A percentile compares a stretch with the other conserved stretches of the same genome.
Conservation (phyloP, 1,140 invertebrate genomes). For the Galendromus occidentalis region DNA sequence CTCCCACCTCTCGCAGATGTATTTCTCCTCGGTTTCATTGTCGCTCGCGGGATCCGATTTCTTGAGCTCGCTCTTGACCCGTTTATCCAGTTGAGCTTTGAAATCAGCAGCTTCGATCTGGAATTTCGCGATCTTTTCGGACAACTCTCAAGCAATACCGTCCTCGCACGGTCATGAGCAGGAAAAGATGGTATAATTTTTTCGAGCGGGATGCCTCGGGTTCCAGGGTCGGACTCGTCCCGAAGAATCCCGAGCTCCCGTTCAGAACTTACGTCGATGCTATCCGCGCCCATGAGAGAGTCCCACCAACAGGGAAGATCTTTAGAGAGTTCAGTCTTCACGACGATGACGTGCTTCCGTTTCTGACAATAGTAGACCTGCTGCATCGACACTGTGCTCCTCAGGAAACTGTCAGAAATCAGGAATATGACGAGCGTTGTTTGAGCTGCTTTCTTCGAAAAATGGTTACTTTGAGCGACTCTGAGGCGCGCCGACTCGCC, state of each 20-base stretch:
- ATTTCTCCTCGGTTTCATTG: neutral
- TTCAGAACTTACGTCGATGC: constrained; percentile 19
- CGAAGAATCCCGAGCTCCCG: no score
- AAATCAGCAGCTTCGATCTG: neutral
- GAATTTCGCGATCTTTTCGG: no score
- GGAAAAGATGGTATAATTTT: no score
- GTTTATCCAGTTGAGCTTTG: neutral
- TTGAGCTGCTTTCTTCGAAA: neutral
- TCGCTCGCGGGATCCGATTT: neutral
- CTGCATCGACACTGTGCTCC: neutral
- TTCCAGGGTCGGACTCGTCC: no score
- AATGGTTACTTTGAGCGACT: neutral
- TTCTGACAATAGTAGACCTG: constrained; percentile 31
- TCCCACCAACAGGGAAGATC: constrained; percentile 25
- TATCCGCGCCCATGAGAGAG: constrained; percentile 23
- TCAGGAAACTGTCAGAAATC: neutral
- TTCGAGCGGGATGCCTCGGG: no score
- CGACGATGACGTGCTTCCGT: constrained; percentile 26
- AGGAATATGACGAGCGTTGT: neutral
- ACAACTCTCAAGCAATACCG: no score
- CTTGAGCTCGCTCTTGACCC: neutral
- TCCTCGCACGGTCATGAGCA: no score
- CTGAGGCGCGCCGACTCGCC: neutral
- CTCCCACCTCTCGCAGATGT: constrained; percentile 2
- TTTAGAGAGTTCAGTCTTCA: constrained; percentile 24